These are phyloP conservation scores for Hemicrepidius hirtus DNA, from an alignment of 2,888 invertebrate species.

Conservation along the genomic window DNA sequence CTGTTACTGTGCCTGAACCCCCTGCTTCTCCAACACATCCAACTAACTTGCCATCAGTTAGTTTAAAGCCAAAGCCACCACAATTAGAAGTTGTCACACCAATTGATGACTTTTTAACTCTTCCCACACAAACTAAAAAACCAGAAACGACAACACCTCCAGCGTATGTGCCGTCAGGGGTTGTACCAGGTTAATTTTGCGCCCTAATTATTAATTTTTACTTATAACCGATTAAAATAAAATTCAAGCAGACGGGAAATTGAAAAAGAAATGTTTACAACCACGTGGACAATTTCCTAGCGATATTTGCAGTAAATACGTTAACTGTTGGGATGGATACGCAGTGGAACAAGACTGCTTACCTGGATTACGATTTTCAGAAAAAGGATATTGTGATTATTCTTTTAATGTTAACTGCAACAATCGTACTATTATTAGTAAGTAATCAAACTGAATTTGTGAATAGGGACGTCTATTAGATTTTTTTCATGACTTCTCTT, in stretches of 20 bases:
- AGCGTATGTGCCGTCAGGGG: conserved; percentile 12
- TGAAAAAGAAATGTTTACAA: conserved; percentile 69
- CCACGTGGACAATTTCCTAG: conserved; percentile 79
- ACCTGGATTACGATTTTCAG: conserved; percentile 77
- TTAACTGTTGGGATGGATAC: conserved; percentile 84
- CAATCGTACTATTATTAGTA: conserved; percentile 68
- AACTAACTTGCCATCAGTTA: neutral
- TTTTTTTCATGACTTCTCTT: too few species aligned
- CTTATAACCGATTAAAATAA: neutral
- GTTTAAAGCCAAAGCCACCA: conserved; percentile 2
- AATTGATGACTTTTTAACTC: neutral
- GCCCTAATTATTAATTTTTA: neutral
- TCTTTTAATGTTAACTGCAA: conserved; percentile 79
- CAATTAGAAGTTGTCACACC: neutral
- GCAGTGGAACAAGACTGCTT: conserved; percentile 81
- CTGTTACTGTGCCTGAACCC: neutral
- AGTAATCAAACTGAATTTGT: conserved; percentile 14
- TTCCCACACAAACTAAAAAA: neutral
- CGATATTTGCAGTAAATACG: conserved; percentile 77
- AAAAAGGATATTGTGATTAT: conserved; percentile 79
- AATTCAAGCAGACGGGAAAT: conserved; percentile 29
- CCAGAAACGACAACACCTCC: neutral
- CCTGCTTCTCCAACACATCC: neutral
- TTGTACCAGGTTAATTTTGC: conserved; percentile 4
- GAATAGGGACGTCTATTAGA: neutral